Evolutionary conservation across 2,113 vertebrate genomes (phyloP).

Genomic region (Microcebus lehilahytsara): DNA sequence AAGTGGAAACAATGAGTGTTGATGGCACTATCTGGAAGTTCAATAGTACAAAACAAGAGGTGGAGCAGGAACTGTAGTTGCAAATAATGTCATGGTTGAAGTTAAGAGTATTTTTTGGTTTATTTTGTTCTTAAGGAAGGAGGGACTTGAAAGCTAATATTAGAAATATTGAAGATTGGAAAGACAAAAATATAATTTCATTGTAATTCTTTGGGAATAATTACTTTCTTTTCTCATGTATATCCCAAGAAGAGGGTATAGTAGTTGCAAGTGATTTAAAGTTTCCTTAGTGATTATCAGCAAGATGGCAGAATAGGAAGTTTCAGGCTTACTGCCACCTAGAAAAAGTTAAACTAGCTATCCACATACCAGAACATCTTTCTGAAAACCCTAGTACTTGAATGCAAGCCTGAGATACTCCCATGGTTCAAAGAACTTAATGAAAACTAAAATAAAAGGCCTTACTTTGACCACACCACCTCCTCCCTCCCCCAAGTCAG

Average conservation of each 20-base stretch:
- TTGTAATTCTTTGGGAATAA: constrained; percentile 27
- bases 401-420: neutral
- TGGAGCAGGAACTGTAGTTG: neutral
- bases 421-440: neutral
- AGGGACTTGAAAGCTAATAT: neutral
- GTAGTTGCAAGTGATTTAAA: neutral
- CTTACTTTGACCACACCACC: neutral
- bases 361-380: neutral
- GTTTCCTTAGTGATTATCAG: neutral
- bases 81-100: neutral
- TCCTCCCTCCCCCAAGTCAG: neutral
- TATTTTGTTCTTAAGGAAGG: constrained; percentile 7
- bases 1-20: constrained; percentile 4
- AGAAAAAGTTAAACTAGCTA: neutral
- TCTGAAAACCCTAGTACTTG: neutral
- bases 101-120: neutral
- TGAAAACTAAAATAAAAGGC: neutral
- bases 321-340: neutral
- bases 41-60: neutral
- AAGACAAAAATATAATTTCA: constrained; percentile 9
- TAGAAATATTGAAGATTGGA: neutral
- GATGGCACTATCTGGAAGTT: neutral
- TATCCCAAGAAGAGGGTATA: neutral
- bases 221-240: neutral
- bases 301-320: neutral